phyloP scores from a whole-genome alignment of 2,113 vertebrate genomes.

The Archilochus colubris region DNA sequence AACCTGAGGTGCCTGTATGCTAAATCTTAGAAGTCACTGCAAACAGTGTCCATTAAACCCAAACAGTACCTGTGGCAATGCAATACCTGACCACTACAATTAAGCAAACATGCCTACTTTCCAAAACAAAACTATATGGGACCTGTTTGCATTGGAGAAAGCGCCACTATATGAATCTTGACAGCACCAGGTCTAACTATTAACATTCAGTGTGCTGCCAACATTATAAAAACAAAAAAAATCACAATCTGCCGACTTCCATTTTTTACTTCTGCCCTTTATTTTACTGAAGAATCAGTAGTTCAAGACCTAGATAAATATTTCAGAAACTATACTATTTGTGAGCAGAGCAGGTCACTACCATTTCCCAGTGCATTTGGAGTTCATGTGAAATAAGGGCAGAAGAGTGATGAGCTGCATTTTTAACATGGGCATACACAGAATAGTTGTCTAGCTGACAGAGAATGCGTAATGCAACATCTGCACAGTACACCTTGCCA shows the following conservation, averaged over 20 bases:
- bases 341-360: constrained; percentile 54
- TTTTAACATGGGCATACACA: constrained; percentile 61
- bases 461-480: constrained; percentile 74
- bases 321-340: constrained; percentile 73
- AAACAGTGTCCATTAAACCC: neutral
- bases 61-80: neutral
- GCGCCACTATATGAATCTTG: constrained; percentile 22
- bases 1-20: fast-evolving
- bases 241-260: constrained; percentile 55
- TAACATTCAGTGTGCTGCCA: constrained; percentile 58
- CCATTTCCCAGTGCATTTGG: constrained; percentile 68
- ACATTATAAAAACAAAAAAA: constrained; percentile 54
- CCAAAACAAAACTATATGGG: neutral
- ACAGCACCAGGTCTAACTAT: constrained; percentile 32
- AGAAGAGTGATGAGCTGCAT: constrained; percentile 59
- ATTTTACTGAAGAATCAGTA: constrained; percentile 71
- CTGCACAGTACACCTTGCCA: constrained; percentile 77
- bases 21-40: neutral
- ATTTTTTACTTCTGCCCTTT: constrained; percentile 57
- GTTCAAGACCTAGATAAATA: constrained; percentile 75
- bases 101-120: constrained; percentile 43
- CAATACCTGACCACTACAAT: neutral
- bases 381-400: constrained; percentile 72
- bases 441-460: constrained; percentile 73
- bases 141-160: constrained; percentile 7